A percentile compares a stretch with the other conserved stretches of the same genome.
Conservation (phyloP, 2,888 invertebrate species). For the Caenorhabditis panamensis region DNA sequence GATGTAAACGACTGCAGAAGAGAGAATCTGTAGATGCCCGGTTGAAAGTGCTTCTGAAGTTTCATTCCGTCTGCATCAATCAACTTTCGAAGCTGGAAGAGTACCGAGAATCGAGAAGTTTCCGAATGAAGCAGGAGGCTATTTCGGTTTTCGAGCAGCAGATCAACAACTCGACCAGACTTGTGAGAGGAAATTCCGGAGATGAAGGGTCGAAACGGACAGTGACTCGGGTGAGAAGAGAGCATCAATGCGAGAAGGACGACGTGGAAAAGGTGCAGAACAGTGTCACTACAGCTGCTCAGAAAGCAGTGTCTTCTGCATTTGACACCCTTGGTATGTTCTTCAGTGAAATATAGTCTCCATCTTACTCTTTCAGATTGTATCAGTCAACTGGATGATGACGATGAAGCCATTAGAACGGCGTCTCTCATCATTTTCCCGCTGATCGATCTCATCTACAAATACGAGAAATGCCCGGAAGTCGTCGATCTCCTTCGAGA, state of each 20-base stretch:
- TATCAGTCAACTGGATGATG: slow-evolving; percentile 31
- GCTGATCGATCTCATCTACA: slow-evolving; percentile 69
- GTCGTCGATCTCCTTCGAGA: slow-evolving; percentile 26
- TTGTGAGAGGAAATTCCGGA: slow-evolving; percentile 20
- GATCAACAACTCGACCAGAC: slow-evolving; percentile 6
- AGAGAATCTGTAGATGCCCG: slow-evolving; percentile 8
- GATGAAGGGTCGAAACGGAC: slow-evolving; percentile 19
- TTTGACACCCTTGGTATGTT: slow-evolving; percentile 46
- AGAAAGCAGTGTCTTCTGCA: slow-evolving; percentile 51
- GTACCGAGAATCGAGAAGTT: slow-evolving; percentile 48
- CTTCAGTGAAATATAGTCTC: no score
- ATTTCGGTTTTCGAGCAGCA: slow-evolving; percentile 34
- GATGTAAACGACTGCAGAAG: slow-evolving; percentile 6
- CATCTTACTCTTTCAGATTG: slow-evolving; percentile 25
- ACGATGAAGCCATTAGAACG: slow-evolving; percentile 40
- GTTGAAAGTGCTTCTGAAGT: slow-evolving; percentile 35
- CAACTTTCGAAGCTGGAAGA: slow-evolving; percentile 56
- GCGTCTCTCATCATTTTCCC: slow-evolving; percentile 66
- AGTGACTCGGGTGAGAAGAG: slow-evolving; percentile 28
- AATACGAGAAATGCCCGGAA: slow-evolving; percentile 55
- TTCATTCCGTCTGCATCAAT: slow-evolving; percentile 37
- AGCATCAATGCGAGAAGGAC: slow-evolving; percentile 45
- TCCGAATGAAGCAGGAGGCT: slow-evolving; percentile 50
- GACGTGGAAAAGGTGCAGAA: slow-evolving; percentile 43
- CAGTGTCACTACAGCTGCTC: slow-evolving; percentile 29